Percentiles rank a stretch among this genome's conserved stretches.
phyloP scores from a whole-genome alignment of 2,888 invertebrate genomes.

The Atethmia centrago region DNA sequence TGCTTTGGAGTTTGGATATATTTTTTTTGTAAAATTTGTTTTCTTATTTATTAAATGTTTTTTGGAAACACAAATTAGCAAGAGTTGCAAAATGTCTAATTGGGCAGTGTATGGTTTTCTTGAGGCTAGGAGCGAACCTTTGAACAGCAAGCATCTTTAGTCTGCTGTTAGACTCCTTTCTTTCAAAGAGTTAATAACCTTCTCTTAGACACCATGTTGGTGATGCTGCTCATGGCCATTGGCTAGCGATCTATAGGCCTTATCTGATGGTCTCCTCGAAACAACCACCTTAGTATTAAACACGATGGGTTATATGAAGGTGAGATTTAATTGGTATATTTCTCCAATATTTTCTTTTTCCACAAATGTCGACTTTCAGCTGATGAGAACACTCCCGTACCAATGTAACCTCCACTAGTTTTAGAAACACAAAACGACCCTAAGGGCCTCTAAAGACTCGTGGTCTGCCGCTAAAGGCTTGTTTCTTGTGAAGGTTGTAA shows the following conservation, averaged over 20 bases:
- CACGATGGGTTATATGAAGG: not conserved
- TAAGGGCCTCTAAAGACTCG: not conserved
- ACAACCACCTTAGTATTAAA: not conserved
- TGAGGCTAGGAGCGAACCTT: not conserved
- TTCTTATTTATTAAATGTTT: not conserved
- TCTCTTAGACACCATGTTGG: not conserved
- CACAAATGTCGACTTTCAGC: not conserved
- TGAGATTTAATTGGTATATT: not conserved
- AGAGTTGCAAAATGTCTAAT: not conserved
- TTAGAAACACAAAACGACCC: not conserved
- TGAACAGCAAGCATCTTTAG: not conserved
- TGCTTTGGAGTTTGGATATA: conserved; percentile 1
- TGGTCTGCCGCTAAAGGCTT: conserved; percentile 33
- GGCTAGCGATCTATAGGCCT: not conserved
- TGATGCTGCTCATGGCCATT: not conserved
- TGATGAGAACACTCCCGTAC: not conserved
- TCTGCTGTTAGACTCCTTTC: not conserved
- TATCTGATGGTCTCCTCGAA: not conserved
- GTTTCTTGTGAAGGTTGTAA: conserved; percentile 11
- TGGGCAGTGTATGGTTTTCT: not conserved
- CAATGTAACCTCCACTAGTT: not conserved
- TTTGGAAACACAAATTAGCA: not conserved
- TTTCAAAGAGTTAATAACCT: not conserved
- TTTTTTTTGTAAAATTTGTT: not conserved
- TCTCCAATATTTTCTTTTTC: not conserved